A percentile compares a stretch with the other conserved stretches of the same genome.
Evolutionary conservation across 2,113 vertebrate genomes (phyloP).

Genomic region (Mixornis gularis): DNA sequence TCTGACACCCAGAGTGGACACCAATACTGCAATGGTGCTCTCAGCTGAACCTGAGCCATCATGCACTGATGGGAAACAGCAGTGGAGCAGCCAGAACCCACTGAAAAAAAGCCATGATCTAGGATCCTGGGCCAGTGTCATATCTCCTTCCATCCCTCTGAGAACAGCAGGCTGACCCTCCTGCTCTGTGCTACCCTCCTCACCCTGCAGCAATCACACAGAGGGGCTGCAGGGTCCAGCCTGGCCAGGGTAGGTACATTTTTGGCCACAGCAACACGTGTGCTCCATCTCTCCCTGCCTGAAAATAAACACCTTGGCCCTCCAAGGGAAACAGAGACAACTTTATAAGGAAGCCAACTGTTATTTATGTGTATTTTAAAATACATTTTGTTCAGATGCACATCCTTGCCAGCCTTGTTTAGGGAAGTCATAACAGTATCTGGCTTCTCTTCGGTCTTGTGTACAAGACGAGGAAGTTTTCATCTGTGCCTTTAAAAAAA

Average conservation of each 20-base stretch:
- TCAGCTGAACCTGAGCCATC: not conserved
- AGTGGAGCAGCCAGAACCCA: not conserved
- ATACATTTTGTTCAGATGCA: not conserved
- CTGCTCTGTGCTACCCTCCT: not conserved
- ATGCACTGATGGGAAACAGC: not conserved
- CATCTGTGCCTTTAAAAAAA: constrained; percentile 53
- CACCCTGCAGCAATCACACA: not conserved
- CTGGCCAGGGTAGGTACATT: not conserved
- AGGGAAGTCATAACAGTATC: not conserved
- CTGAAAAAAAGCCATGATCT: not conserved
- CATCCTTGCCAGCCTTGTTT: not conserved
- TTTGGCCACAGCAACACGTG: rapidly evolving
- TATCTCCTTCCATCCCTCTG: not conserved
- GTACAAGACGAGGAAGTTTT: constrained; percentile 13
- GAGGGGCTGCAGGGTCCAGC: not conserved
- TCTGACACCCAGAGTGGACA: not conserved
- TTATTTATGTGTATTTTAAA: not conserved
- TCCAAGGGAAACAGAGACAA: not conserved
- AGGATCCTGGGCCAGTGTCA: not conserved
- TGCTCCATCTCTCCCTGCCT: not conserved
- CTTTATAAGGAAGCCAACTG: not conserved
- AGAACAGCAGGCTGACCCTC: not conserved
- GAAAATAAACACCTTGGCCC: not conserved
- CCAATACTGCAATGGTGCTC: not conserved
- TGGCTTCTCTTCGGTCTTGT: not conserved